Conservation (phyloP, 2,113 vertebrate species). For the Gobio gobio region DNA sequence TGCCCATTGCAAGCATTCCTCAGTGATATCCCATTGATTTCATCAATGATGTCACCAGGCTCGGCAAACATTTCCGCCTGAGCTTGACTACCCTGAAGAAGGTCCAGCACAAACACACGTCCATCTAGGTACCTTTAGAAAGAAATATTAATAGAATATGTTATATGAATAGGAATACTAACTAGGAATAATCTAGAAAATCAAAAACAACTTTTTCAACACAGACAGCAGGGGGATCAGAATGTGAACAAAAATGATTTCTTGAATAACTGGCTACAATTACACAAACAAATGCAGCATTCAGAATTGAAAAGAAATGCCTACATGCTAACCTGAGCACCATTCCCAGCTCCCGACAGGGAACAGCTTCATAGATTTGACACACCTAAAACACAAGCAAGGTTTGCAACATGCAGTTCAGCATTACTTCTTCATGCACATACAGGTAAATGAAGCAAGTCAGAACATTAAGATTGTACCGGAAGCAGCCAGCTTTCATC, state of each 20-base stretch:
- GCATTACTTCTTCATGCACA: constrained; percentile 7
- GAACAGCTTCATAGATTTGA: constrained; percentile 77
- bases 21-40: constrained; percentile 81
- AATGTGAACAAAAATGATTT: background rate
- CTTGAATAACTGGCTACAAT: background rate
- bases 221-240: background rate
- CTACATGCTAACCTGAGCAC: constrained; percentile 75
- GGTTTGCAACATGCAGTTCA: constrained; percentile 45
- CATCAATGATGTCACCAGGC: constrained; percentile 80
- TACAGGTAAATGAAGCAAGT: background rate
- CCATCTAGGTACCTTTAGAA: constrained; percentile 76
- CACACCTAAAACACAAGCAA: constrained; percentile 76
- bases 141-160: background rate
- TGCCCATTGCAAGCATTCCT: constrained; percentile 77
- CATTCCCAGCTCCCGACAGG: constrained; percentile 74
- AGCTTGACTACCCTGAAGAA: constrained; percentile 76
- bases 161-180: background rate
- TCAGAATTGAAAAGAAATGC: constrained; percentile 4
- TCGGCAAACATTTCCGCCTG: constrained; percentile 74
- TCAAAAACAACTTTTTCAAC: background rate
- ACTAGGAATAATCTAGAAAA: background rate
- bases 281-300: background rate
- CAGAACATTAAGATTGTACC: constrained; percentile 64
- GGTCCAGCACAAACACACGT: constrained; percentile 77
- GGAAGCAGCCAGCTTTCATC: constrained; percentile 84